phyloP scores from a whole-genome alignment of 2,797 vertebrate species.

The Neostethus bicornis region DNA sequence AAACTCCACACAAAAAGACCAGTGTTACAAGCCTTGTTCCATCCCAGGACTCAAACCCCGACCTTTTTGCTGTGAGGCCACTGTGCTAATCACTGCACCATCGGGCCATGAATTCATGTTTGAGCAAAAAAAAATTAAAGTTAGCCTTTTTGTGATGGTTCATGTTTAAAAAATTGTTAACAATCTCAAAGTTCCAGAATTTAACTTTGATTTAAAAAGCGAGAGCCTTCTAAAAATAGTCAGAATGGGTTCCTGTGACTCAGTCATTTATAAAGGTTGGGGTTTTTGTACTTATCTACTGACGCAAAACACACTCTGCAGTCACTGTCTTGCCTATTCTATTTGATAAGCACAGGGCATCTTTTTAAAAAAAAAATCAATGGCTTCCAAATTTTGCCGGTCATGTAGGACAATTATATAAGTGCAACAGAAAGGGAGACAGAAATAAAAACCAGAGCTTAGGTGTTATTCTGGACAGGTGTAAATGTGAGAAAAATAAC shows the following conservation, averaged over 20 bases:
- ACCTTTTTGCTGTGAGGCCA: too few species aligned
- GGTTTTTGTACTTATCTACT: not conserved
- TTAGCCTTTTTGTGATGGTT: too few species aligned
- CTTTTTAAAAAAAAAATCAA: conserved; percentile 27
- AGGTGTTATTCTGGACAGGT: conserved; percentile 67
- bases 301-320: conserved; percentile 9
- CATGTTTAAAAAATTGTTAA: not conserved
- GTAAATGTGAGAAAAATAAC: conserved; percentile 67
- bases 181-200: not conserved
- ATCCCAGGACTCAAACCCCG: too few species aligned
- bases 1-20: too few species aligned
- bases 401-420: conserved; percentile 58
- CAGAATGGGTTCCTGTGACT: not conserved
- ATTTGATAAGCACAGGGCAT: conserved; percentile 10
- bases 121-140: too few species aligned
- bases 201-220: not conserved
- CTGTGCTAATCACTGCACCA: too few species aligned
- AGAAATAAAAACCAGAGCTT: conserved; percentile 49
- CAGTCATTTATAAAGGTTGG: not conserved
- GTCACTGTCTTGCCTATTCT: conserved; percentile 1
- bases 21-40: too few species aligned
- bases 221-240: not conserved
- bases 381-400: conserved; percentile 23
- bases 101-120: too few species aligned
- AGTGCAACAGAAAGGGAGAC: conserved; percentile 39